phyloP scores from a whole-genome alignment of 2,797 vertebrate species.

The Propithecus deckenii region DNA sequence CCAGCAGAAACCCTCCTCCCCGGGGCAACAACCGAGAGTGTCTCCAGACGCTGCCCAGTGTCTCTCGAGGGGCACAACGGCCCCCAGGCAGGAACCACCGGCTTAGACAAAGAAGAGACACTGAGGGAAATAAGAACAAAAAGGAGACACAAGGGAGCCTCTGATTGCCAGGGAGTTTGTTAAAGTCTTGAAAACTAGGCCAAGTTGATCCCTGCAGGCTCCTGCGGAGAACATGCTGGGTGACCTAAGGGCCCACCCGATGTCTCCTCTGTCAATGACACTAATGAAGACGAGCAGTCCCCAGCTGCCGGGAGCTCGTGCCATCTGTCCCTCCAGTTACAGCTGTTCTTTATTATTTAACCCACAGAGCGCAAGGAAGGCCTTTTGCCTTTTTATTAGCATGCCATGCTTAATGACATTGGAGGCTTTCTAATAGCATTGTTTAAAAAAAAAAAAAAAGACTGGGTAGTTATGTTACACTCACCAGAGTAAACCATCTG shows the following conservation, averaged over 20 bases:
- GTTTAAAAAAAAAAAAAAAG: neutral
- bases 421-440: neutral
- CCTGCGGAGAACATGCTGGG: neutral
- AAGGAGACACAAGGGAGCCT: neutral
- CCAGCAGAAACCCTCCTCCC: neutral
- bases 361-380: neutral
- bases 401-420: neutral
- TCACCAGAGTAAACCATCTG: neutral
- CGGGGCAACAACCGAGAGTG: neutral
- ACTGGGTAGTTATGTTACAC: neutral
- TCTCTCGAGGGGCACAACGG: neutral
- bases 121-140: neutral
- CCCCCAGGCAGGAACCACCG: neutral
- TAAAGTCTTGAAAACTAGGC: neutral
- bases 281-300: slow-evolving; percentile 30
- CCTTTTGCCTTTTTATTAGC: neutral
- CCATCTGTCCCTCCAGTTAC: neutral
- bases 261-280: neutral
- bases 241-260: neutral
- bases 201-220: neutral
- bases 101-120: neutral
- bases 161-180: neutral
- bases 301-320: neutral
- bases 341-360: neutral
- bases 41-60: neutral